These are phyloP conservation scores for Illadopsis cleaveri DNA, from an alignment of 2,113 vertebrate genomes.

Conservation along the genomic window DNA sequence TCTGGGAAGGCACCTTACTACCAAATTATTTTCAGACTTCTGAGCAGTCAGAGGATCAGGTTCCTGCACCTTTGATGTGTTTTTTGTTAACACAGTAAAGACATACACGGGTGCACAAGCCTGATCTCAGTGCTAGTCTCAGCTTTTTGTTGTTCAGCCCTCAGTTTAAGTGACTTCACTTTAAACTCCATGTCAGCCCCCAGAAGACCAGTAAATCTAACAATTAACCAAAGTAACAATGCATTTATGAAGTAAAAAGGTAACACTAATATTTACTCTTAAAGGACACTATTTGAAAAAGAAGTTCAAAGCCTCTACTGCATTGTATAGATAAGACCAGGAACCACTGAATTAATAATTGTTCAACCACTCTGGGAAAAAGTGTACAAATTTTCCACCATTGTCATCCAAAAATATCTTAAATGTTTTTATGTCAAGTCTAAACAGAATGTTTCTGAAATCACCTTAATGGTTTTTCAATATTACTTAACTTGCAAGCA, in stretches of 20 bases:
- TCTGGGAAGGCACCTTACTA: background rate
- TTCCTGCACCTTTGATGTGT: background rate
- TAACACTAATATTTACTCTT: background rate
- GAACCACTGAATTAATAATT: background rate
- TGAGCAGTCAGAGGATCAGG: background rate
- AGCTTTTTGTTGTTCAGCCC: background rate
- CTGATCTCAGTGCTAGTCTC: background rate
- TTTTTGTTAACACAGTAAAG: background rate
- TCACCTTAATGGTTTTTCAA: conserved; percentile 46
- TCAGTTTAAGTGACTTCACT: background rate
- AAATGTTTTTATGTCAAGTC: background rate
- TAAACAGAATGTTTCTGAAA: conserved; percentile 31
- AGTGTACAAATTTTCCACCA: background rate
- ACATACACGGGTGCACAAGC: background rate
- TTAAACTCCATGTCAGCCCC: background rate
- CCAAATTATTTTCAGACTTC: background rate
- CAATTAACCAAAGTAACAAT: background rate
- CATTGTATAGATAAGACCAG: background rate
- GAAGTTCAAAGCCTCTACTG: background rate
- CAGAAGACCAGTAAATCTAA: background rate
- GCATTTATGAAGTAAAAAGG: background rate
- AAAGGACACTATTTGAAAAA: background rate
- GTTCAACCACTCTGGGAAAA: background rate
- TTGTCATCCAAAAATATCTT: conserved; percentile 29
- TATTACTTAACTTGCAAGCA: background rate